Evolutionary conservation across 2,113 vertebrate species (phyloP), one percentile per base, ranked within the genome.

Genomic region (Stercorarius parasiticus): DNA sequence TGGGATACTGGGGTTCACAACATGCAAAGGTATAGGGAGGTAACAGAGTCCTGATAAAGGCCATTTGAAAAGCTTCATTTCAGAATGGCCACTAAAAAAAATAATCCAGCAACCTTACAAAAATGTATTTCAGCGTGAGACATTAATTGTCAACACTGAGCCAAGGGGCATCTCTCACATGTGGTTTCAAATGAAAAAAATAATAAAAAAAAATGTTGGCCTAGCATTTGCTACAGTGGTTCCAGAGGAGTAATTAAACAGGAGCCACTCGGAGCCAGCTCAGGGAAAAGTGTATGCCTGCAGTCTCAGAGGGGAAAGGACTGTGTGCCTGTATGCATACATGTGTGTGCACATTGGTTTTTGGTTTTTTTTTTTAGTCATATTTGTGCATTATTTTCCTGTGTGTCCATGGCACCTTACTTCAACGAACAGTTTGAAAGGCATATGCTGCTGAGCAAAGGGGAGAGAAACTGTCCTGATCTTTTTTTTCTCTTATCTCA

Each of bases 201-300:
- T n/a, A 73, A 27, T 32, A 29, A 49, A 38, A 74, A 69, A 78
- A 61, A 56, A n/a, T 36, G 40, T 61, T 95, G 95, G 96, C 91
- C 85, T 49, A 66, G 53, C 11, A 26, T 85, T 87, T 72, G 27
- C 91, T 92, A 14, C 65, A 94, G 70, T 2, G 2, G 76, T 78
- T 97, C 86, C 90, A 95, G 88, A 80, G 76, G 64, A 94, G 85
- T 76, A 88, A 96, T 95, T 94, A 91, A 95, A 94, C 73, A 91
- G 88, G 58, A 96, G 94, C 42, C 69, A 77, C 91, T 85, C 0
- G 0, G 77, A 84, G 56, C 47, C 4, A 4, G 86, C 58, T 49
- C 0, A 0, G 10, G 34, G 47, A 22, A 76, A 91, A n/a, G 19
- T 1, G 0, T 26, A 34, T 0, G 2, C 27, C 70, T 1, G 0